Conservation (phyloP, 2,113 vertebrate genomes). For the Nesogale talazaci region DNA sequence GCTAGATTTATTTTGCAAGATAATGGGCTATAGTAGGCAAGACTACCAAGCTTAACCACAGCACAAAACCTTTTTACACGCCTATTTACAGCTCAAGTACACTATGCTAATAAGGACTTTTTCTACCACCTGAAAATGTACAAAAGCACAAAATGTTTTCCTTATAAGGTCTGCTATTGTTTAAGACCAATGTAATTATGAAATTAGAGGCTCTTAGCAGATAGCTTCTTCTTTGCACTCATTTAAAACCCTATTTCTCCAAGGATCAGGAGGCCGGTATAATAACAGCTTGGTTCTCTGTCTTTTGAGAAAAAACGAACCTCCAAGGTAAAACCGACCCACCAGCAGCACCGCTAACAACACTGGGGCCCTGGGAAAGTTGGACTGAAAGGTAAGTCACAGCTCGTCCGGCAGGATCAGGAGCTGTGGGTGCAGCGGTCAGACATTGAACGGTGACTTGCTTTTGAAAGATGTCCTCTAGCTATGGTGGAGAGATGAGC, state of each 20-base stretch:
- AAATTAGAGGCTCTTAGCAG: neutral
- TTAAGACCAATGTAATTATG: slow-evolving; percentile 42
- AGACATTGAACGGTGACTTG: neutral
- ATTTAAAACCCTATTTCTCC: neutral
- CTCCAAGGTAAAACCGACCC: no score
- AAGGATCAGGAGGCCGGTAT: neutral
- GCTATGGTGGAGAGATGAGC: neutral
- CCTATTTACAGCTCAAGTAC: neutral
- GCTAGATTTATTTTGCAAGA: slow-evolving; percentile 28
- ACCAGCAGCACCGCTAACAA: no score
- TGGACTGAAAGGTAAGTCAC: no score
- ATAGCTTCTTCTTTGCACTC: neutral
- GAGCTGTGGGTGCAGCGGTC: neutral
- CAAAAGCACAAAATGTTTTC: neutral
- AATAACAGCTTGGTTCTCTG: slow-evolving; percentile 40
- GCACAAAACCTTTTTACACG: slow-evolving; percentile 8
- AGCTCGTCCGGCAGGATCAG: no score
- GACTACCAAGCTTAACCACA: neutral
- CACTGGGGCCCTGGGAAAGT: no score
- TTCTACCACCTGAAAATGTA: neutral
- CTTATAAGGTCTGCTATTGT: neutral
- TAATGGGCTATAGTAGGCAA: neutral
- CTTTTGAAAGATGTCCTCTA: slow-evolving; percentile 8
- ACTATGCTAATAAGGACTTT: neutral
- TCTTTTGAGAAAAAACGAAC: neutral